Base-by-base conservation (phyloP, 2,113 vertebrate species). In the Cisticola juncidis region DNA sequence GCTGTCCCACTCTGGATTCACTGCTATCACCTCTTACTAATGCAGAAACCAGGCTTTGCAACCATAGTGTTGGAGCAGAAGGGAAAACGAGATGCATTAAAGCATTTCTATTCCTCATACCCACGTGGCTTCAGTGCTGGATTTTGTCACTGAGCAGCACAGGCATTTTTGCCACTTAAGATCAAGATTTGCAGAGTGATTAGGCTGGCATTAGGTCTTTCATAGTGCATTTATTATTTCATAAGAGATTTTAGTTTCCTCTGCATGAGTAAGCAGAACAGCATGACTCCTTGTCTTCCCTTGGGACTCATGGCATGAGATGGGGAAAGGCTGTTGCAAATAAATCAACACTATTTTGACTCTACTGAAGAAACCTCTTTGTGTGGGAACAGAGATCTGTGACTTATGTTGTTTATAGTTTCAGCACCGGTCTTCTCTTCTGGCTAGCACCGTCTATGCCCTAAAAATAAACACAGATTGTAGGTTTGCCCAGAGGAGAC, bases 191-290 rank as follows among this genome's bases (percentile, higher is more conserved):
- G 16, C 0, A 2, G 36, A 54, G 38, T 42, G 69, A 96, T 94
- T 94, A 95, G 44, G 44, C 61, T 78, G 36, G 62, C 72, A 80
- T 86, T 90, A 92, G 28, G n/a, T 45, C 24, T 95, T 93, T 94
- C 60, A 74, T 66, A 47, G 22, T 44, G 28, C 14, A 62, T 80
- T 91, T 92, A 64, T 77, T 88, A 64, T 88, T 96, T 90, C 79
- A 80, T 60, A 90, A 77, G 71, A 78, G 58, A 90, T 80, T 95
- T 90, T 83, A 6, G 35, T 83, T 88, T 86, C 38, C 36, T 88
- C 44, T 86, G 35, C 35, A 68, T 83, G 92, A 80, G 76, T 82
- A 94, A 93, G 71, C 74, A 93, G 62, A 93, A 54, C 73, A 89
- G 50, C 48, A 88, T 47, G 78, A 91, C 51, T 88, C 23, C 53